Conservation (phyloP, 64 coral and sea anemone species). For the Hydrozoanthus tunicans region DNA sequence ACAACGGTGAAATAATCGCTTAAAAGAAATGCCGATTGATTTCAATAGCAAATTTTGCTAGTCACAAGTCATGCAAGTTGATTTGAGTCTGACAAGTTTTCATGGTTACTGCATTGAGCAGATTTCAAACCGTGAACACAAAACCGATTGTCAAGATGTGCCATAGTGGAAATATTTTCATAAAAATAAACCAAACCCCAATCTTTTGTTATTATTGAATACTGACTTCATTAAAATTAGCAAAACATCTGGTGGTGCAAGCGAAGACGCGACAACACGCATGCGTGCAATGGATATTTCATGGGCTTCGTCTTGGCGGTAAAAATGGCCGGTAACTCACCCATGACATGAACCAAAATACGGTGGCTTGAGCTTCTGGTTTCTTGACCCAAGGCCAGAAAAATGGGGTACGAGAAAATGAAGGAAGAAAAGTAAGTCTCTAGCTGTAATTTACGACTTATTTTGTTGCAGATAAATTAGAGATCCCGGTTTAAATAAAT, state of each 20-base stretch:
- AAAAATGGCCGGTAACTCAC: slow-evolving; percentile 51
- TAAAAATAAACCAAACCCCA: slow-evolving; percentile 24
- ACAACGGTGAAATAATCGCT: too few species aligned
- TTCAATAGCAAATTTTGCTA: not conserved
- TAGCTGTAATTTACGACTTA: not conserved
- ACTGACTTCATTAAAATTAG: slow-evolving; percentile 55
- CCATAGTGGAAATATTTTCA: slow-evolving; percentile 21
- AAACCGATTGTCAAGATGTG: not conserved
- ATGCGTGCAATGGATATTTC: slow-evolving; percentile 11
- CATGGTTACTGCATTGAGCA: not conserved
- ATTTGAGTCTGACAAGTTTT: not conserved
- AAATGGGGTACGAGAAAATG: slow-evolving; percentile 60
- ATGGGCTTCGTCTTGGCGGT: slow-evolving; percentile 30
- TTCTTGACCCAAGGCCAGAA: slow-evolving; percentile 24
- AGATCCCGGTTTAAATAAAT: not conserved
- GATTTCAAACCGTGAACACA: not conserved
- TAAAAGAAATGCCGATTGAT: not conserved
- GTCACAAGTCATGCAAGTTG: not conserved
- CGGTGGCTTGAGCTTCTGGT: slow-evolving; percentile 34
- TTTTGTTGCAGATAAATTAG: slow-evolving; percentile 4
- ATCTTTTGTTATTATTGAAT: slow-evolving; percentile 46
- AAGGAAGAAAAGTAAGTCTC: slow-evolving; percentile 46
- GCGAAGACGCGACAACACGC: not conserved
- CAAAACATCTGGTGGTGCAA: slow-evolving; percentile 59
- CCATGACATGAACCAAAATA: slow-evolving; percentile 37